Conservation (phyloP, 2,888 invertebrate genomes). For the Ypsolopha scabrella region DNA sequence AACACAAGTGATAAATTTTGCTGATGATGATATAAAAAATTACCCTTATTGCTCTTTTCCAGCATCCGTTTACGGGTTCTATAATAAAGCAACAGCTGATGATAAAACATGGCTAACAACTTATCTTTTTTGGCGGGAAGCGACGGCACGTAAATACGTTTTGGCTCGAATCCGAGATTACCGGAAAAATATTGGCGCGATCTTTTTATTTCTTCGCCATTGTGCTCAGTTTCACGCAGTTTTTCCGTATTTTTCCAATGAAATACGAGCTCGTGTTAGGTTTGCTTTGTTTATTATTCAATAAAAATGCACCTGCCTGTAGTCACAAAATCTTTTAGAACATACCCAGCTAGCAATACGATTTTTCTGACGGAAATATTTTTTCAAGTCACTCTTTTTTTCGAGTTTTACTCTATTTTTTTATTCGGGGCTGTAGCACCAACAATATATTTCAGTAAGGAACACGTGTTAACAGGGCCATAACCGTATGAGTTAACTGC, state of each 20-base stretch:
- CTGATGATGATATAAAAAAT: too few relatives aligned
- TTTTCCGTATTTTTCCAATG: neutral
- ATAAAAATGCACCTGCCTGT: too few relatives aligned
- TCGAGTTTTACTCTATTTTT: neutral
- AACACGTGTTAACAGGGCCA: slow-evolving; percentile 67
- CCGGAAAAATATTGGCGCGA: slow-evolving; percentile 29
- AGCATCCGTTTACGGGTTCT: neutral
- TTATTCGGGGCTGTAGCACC: slow-evolving; percentile 18
- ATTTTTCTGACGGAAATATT: too few relatives aligned
- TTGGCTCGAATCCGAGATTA: slow-evolving; percentile 35
- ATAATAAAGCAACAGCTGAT: slow-evolving; percentile 22
- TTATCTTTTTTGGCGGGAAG: slow-evolving; percentile 18
- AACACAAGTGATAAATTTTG: too few relatives aligned
- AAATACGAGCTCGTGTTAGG: neutral
- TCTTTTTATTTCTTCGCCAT: slow-evolving; percentile 23
- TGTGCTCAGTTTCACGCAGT: slow-evolving; percentile 12
- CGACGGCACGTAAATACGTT: slow-evolving; percentile 28
- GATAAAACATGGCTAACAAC: slow-evolving; percentile 26
- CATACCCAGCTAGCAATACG: too few relatives aligned
- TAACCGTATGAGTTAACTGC: slow-evolving; percentile 63
- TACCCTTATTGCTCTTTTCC: neutral
- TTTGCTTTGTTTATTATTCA: neutral
- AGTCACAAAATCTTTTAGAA: too few relatives aligned
- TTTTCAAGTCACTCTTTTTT: too few relatives aligned
- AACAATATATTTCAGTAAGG: slow-evolving; percentile 46